A percentile compares a stretch with the other conserved stretches of the same genome.
These are phyloP conservation scores for Epinephelus malabaricus DNA, from an alignment of 2,797 vertebrate species.

Conservation along the genomic window DNA sequence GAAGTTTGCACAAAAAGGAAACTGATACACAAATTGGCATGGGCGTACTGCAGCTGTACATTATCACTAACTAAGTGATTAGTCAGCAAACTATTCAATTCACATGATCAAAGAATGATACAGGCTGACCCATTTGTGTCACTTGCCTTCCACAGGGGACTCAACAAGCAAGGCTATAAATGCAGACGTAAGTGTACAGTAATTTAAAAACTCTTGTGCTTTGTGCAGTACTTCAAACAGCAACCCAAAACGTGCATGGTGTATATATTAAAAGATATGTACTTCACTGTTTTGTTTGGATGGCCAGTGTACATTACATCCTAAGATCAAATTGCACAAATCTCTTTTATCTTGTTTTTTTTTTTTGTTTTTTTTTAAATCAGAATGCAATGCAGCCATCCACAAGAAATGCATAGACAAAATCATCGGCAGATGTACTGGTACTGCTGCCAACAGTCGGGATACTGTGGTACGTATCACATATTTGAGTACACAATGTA, in stretches of 20 bases:
- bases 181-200: conserved; percentile 85
- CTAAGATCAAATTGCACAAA: conserved; percentile 5
- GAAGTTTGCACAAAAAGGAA: conserved; percentile 16
- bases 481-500: conserved; percentile 36
- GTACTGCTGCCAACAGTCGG: conserved; percentile 97
- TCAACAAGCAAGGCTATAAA: conserved; percentile 90
- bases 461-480: conserved; percentile 88
- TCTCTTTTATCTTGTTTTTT: conserved; percentile 22
- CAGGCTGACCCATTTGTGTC: conserved; percentile 23
- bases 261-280: neutral
- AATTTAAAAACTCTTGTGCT: neutral
- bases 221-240: conserved; percentile 22
- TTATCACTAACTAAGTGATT: conserved; percentile 20
- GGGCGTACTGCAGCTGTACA: neutral
- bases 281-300: neutral
- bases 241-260: neutral
- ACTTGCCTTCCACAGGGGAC: conserved; percentile 81
- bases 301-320: neutral
- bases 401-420: conserved; percentile 99
- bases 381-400: conserved; percentile 99
- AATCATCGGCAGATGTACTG: conserved; percentile 98
- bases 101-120: conserved; percentile 39
- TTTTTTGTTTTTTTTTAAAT: conserved; percentile 5
- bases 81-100: conserved; percentile 22
- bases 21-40: conserved; percentile 14